A percentile compares a stretch with the other conserved stretches of the same genome.
Conservation (phyloP, 1,140 invertebrate species). For the Sycophila sp. region DNA sequence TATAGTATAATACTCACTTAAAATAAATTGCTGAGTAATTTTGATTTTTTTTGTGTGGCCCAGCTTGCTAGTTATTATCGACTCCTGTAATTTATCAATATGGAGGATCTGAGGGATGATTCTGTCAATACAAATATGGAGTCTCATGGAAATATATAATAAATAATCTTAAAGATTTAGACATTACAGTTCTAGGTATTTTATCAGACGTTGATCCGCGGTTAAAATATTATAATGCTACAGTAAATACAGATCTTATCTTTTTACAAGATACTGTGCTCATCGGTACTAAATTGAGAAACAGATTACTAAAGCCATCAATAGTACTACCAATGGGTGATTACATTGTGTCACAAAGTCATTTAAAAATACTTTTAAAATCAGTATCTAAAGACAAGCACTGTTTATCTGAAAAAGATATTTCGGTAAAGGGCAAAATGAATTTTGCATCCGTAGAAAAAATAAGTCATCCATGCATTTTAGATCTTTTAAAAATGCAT, state of each 20-base stretch:
- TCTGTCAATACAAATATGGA: too few relatives aligned
- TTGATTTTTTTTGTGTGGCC: too few relatives aligned
- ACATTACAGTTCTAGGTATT: slow-evolving; percentile 37
- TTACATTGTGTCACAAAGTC: neutral
- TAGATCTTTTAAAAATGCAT: slow-evolving; percentile 8
- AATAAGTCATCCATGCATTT: slow-evolving; percentile 18
- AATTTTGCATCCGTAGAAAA: slow-evolving; percentile 34
- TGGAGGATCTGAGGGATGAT: too few relatives aligned
- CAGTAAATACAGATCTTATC: neutral
- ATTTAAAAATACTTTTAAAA: slow-evolving; percentile 8
- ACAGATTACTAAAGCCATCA: slow-evolving; percentile 17
- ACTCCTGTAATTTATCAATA: too few relatives aligned
- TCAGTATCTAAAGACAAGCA: slow-evolving; percentile 34
- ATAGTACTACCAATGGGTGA: slow-evolving; percentile 23
- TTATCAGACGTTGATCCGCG: slow-evolving; percentile 38
- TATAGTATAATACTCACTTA: too few relatives aligned
- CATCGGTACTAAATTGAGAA: slow-evolving; percentile 10
- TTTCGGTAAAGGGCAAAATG: slow-evolving; percentile 38
- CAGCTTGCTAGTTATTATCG: too few relatives aligned
- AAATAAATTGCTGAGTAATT: too few relatives aligned
- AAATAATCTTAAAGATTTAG: slow-evolving; percentile 18
- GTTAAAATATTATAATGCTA: neutral
- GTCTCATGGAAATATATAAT: slow-evolving; percentile 33
- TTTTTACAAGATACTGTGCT: slow-evolving; percentile 13
- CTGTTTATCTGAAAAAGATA: slow-evolving; percentile 29